phyloP scores from a whole-genome alignment of 2,113 vertebrate species.

The Hyaena hyaena region DNA sequence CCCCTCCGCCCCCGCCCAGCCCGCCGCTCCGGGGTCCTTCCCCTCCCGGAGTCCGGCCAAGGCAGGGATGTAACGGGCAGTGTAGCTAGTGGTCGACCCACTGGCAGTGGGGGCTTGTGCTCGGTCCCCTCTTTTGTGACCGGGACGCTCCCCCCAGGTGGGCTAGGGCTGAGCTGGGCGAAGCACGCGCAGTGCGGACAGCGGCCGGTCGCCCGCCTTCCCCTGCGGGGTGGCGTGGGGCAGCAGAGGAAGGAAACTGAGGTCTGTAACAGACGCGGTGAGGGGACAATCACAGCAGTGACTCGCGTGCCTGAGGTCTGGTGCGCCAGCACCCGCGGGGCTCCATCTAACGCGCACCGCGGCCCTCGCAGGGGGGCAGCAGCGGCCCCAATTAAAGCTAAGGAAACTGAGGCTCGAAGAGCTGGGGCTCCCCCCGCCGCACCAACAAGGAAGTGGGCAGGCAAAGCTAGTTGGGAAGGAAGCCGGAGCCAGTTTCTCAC shows the following conservation, averaged over 20 bases:
- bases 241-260: background rate
- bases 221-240: accelerated
- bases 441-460: background rate
- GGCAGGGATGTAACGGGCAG: background rate
- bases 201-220: background rate
- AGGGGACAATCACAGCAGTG: accelerated
- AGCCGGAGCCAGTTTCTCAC: background rate
- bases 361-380: too few species aligned
- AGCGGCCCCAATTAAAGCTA: background rate
- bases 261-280: too few species aligned
- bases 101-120: background rate
- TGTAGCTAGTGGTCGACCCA: accelerated
- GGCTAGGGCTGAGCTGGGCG: accelerated
- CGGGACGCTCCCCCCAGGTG: background rate
- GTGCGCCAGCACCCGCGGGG: accelerated
- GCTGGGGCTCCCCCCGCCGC: background rate
- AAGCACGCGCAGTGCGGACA: too few species aligned
- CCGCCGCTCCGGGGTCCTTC: background rate
- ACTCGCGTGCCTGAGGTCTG: accelerated
- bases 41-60: background rate
- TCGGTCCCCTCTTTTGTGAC: background rate
- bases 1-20: too few species aligned
- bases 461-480: background rate
- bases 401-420: background rate
- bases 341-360: background rate